Evolutionary conservation across 2,888 invertebrate species (phyloP).

Genomic region (Elgonia sp.): DNA sequence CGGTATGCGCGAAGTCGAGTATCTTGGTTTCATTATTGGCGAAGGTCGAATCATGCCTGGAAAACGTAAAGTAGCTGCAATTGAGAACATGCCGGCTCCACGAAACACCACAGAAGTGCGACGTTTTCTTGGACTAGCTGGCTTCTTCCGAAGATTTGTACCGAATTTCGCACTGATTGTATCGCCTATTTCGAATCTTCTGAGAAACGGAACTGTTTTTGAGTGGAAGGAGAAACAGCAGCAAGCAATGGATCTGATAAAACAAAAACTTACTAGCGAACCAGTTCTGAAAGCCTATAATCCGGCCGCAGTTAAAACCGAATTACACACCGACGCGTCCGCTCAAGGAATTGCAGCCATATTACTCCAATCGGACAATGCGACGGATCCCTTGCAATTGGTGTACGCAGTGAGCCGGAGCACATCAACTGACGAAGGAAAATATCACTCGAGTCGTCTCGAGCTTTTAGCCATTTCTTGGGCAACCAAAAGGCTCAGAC

Average conservation of each 20-base stretch:
- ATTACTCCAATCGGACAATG: background rate
- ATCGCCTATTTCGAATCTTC: too few species aligned
- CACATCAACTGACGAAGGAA: background rate
- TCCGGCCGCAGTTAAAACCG: too few species aligned
- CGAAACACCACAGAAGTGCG: background rate
- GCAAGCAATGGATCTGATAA: too few species aligned
- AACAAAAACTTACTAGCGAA: too few species aligned
- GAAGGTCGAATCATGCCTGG: slow-evolving; percentile 72
- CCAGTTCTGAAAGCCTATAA: too few species aligned
- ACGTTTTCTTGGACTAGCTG: background rate
- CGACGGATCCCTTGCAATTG: background rate
- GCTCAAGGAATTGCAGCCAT: too few species aligned
- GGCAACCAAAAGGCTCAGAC: background rate
- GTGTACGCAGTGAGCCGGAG: slow-evolving; percentile 4
- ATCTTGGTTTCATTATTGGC: slow-evolving; percentile 80
- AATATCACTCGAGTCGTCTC: slow-evolving; percentile 9
- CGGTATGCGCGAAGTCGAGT: slow-evolving; percentile 76
- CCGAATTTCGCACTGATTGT: background rate
- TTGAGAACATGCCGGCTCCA: background rate
- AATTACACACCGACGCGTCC: too few species aligned
- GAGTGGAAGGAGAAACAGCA: too few species aligned
- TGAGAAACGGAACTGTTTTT: too few species aligned
- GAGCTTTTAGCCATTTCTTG: slow-evolving; percentile 7
- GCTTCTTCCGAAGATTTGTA: background rate
- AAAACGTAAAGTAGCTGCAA: slow-evolving; percentile 28